A percentile compares a stretch with the other conserved stretches of the same genome.
Conservation (phyloP, 2,797 vertebrate genomes). For the Syncerus caffer region DNA sequence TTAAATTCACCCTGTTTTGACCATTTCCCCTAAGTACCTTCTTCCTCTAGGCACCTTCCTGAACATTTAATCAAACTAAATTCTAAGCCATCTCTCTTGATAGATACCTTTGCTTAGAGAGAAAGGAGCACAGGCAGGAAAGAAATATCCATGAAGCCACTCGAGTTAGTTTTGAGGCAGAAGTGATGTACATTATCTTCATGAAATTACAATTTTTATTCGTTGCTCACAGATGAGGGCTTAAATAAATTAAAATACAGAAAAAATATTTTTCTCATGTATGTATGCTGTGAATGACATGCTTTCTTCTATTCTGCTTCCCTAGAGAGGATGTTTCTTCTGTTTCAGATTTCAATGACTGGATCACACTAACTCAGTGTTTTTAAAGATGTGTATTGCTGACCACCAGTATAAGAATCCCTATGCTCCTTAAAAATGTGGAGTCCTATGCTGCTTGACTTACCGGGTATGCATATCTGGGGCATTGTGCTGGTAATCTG, state of each 20-base stretch:
- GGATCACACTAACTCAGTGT: not conserved
- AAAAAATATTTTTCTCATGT: not conserved
- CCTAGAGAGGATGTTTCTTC: not conserved
- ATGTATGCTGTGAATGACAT: not conserved
- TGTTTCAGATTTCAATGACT: not conserved
- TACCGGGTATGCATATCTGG: not conserved
- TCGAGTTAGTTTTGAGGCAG: not conserved
- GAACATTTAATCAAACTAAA: not conserved
- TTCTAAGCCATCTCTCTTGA: not conserved
- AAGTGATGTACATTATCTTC: not conserved
- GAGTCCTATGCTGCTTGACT: not conserved
- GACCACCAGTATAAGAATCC: not conserved
- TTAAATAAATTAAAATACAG: not conserved
- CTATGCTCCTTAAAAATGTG: not conserved
- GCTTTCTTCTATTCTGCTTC: not conserved
- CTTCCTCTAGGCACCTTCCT: not conserved
- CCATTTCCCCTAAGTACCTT: not conserved
- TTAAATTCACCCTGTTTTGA: not conserved
- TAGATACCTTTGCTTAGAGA: not conserved
- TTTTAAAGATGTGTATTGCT: not conserved
- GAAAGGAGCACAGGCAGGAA: fast-evolving
- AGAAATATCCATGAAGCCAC: not conserved
- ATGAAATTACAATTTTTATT: not conserved
- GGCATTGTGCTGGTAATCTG: not conserved
- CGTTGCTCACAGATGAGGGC: not conserved